phyloP scores from a whole-genome alignment of 2,888 invertebrate species.

The Diaprepes abbreviatus region DNA sequence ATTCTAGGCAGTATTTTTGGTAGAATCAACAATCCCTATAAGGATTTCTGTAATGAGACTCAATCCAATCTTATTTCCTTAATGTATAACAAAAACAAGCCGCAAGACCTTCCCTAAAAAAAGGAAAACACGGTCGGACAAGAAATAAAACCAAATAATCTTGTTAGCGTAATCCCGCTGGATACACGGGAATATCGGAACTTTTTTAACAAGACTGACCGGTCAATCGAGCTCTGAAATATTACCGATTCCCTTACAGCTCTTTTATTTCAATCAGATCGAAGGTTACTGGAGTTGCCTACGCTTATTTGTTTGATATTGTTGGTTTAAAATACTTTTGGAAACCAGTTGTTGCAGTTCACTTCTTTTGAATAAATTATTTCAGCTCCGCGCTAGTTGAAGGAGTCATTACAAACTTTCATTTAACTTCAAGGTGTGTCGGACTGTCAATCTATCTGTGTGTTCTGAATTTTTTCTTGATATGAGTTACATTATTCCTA shows the following conservation, averaged over 20 bases:
- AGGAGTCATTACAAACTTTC: too few species aligned
- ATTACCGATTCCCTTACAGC: conserved; percentile 31
- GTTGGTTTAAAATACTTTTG: conserved; percentile 1
- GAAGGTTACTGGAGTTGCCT: conserved; percentile 1
- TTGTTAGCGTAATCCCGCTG: conserved; percentile 44
- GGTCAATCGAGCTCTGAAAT: conserved; percentile 45
- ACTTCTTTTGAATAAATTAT: too few species aligned
- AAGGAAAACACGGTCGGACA: conserved; percentile 78
- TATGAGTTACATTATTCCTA: too few species aligned
- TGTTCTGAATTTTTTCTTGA: too few species aligned
- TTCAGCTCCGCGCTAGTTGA: too few species aligned
- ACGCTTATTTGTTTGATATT: not conserved
- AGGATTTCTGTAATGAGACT: too few species aligned
- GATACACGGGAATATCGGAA: conserved; percentile 38
- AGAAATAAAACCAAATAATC: conserved; percentile 66
- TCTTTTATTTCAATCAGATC: conserved; percentile 38
- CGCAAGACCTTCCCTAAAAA: conserved; percentile 16
- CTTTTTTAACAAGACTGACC: conserved; percentile 42
- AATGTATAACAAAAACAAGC: conserved; percentile 21
- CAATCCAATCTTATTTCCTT: conserved; percentile 12
- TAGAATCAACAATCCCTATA: too few species aligned
- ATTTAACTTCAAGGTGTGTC: too few species aligned
- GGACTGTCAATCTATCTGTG: too few species aligned
- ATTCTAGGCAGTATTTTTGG: too few species aligned
- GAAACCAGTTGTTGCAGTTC: too few species aligned